Base-by-base conservation (phyloP, 2,888 invertebrate genomes). In the Cryptosula pallasiana region DNA sequence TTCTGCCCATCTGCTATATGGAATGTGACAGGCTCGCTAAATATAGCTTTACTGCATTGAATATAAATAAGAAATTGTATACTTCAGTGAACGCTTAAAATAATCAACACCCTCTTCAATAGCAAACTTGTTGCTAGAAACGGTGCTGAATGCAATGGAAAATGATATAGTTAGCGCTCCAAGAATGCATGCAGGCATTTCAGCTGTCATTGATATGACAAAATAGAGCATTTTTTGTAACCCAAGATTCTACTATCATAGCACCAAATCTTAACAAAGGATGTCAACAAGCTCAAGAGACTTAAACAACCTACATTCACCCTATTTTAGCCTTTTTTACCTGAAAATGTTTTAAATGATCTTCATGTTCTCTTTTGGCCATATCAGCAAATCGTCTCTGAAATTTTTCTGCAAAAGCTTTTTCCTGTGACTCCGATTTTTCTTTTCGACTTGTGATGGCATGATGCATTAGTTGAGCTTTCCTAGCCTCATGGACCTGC, bases 341-440 rank as follows among this genome's bases (percentile, higher is more conserved):
- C 78, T 80, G 79, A 78, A 83, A 83, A 75, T 82, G 81, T 73
- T 80, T 82, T 63, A 83, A 79, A 1, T 79, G 79, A 74, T 83
- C 83, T 73, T 83, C 82, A 73, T 83, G 81, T 75, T 82, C 80
- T 69, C 77, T 73, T 69, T 78, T 75, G 55, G 77, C 75, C 70
- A 80, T 77, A 55, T 83, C 82, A 29, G 72, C 76, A 45, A 76
- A 75, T 23, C 81, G 74, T 72, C 75, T 77, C 72, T 78, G 77
- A 74, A 79, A 79, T 54, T 81, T 78, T 0, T 77, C 77, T 69
- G 78, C 77, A 76, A 78, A 80, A 3, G 79, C 76, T 20, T 74
- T 75, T 75, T 83, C 81, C 72, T 81, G 79, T 2, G 75, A 75
- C 27, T 77, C 79, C 29, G 78, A 76, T 71, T 79, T 79, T 72